A percentile compares a stretch with the other conserved stretches of the same genome.
phyloP scores from a whole-genome alignment of 2,113 vertebrate genomes.

The Oryzias celebensis region DNA sequence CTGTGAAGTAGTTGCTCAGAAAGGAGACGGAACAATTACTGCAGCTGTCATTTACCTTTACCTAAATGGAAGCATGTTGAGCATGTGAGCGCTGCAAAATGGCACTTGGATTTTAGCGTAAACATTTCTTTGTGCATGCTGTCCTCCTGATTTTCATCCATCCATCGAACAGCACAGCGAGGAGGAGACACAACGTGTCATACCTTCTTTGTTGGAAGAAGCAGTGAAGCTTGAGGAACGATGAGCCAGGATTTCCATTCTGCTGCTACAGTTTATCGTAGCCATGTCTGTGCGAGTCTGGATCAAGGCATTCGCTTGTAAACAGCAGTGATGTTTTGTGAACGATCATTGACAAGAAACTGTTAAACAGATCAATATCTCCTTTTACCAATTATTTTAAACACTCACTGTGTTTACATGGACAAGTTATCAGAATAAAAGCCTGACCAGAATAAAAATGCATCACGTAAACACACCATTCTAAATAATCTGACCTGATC shows the following conservation, averaged over 20 bases:
- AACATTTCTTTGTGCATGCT: conserved; percentile 20
- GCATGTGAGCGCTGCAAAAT: conserved; percentile 6
- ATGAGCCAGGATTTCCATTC: conserved; percentile 14
- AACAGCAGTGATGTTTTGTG: too few species aligned
- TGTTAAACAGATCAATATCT: too few species aligned
- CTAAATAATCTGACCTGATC: too few species aligned
- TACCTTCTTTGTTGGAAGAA: conserved; percentile 33
- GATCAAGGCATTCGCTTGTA: too few species aligned
- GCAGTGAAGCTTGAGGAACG: conserved; percentile 5
- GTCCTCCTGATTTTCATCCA: conserved; percentile 45
- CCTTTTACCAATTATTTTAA: too few species aligned
- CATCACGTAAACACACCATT: too few species aligned
- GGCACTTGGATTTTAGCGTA: conserved; percentile 25
- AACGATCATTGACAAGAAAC: too few species aligned
- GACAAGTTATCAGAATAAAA: too few species aligned
- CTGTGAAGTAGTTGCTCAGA: background rate
- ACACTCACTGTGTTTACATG: too few species aligned
- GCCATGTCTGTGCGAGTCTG: too few species aligned
- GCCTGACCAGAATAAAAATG: too few species aligned
- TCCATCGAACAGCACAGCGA: conserved; percentile 20
- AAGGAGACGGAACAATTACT: conserved; percentile 1
- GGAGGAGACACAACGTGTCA: conserved; percentile 38
- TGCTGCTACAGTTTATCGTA: conserved; percentile 5
- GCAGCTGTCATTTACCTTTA: conserved; percentile 21
- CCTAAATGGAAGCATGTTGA: conserved; percentile 13